Evolutionary conservation across 1,140 invertebrate genomes (phyloP), one percentile per base, ranked within the genome.

Genomic region (Penaeus indicus): DNA sequence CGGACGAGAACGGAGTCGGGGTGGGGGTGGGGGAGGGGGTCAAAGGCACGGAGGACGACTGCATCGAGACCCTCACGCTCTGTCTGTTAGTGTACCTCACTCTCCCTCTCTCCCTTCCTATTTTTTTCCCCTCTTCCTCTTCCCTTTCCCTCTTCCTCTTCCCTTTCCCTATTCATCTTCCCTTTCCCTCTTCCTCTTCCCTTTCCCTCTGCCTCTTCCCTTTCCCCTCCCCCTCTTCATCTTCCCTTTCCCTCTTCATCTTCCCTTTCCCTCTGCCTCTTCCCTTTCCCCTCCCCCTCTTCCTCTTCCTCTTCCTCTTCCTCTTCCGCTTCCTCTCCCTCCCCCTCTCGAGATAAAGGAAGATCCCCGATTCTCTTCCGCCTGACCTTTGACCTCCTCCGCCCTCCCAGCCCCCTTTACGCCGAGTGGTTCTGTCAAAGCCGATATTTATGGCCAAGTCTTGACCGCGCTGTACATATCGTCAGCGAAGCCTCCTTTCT

Each of bases 81-180:
- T 54, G 18, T 54, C 25, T 42, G 5, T 79, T 21, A 19, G 32
- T 79, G 13, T 54, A 10, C 38, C 77, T 80, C 42, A 25, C 78
- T 80, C 32, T 80, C 42, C 60, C 78, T 80, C 78, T 80, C 78
- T 7, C 78, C 61, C 32, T 80, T 54, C 60, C 78, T 80, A 32
- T 80, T 47, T 3, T 42, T 42, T 4, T 42, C 3, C 3, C 60
- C 78, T 80, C 27, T 79, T 42, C 42, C 77, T 38, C 27, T 79
- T 42, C 42, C 77, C 42, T 25, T 25, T 42, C 27, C 21, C 64
- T 67, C 64, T 5, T 13, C 25, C 64, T 67, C 64, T 67, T 79
- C 69, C 38, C 69, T 72, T 32, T 25, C 69, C 38, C 69, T 69
- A 22, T 72, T 22, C 32, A 7, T 72, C 5, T 72, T 32, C 32